Evolutionary conservation across 2,797 vertebrate genomes (phyloP).

Genomic region (Poecilia picta): DNA sequence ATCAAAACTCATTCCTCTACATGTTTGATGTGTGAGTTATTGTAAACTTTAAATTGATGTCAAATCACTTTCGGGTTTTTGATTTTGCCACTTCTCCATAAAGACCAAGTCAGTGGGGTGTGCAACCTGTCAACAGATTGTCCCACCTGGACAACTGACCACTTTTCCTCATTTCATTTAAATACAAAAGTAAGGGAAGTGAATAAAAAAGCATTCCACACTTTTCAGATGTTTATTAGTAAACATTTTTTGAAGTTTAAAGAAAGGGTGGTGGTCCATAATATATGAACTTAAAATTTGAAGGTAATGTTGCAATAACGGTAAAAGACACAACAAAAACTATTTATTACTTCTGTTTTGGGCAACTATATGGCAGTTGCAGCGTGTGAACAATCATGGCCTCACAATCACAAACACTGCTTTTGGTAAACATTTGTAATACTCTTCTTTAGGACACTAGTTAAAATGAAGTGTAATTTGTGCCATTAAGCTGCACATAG

Average conservation of each 20-base stretch:
- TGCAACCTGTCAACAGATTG: not conserved
- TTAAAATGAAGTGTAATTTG: too few species aligned
- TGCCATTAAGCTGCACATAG: too few species aligned
- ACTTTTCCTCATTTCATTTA: not conserved
- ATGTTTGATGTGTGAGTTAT: not conserved
- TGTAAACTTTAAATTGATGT: not conserved
- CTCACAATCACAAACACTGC: too few species aligned
- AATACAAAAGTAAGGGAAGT: not conserved
- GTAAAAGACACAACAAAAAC: too few species aligned
- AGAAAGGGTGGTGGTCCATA: not conserved
- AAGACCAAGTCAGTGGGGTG: not conserved
- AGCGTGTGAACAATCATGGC: too few species aligned
- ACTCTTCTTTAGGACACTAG: too few species aligned
- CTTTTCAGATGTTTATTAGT: not conserved
- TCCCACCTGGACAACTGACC: not conserved
- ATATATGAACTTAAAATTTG: too few species aligned
- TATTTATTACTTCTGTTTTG: too few species aligned
- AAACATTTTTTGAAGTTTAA: not conserved
- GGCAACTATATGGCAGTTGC: too few species aligned
- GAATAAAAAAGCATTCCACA: not conserved
- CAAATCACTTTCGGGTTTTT: not conserved
- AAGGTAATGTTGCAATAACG: too few species aligned
- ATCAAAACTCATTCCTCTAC: not conserved
- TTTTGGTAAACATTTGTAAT: too few species aligned
- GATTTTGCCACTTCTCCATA: not conserved